These are phyloP conservation scores for Channa argus DNA, from an alignment of 2,113 vertebrate species.

Conservation along the genomic window DNA sequence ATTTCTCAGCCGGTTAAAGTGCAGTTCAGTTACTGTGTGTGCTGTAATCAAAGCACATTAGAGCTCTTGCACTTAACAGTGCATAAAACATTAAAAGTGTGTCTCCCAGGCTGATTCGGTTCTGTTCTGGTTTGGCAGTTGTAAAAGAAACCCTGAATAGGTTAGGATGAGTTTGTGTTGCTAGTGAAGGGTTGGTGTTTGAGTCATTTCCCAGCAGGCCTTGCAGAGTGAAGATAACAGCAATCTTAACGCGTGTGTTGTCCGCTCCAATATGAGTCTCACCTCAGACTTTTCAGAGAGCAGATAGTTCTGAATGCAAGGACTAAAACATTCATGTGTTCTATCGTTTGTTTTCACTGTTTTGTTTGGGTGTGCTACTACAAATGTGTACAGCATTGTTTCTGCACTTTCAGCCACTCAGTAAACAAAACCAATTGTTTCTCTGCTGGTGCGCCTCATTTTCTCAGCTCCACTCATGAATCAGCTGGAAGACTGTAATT, in stretches of 20 bases:
- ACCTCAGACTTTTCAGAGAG: slow-evolving; percentile 38
- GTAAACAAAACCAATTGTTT: slow-evolving; percentile 54
- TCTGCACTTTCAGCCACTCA: slow-evolving; percentile 28
- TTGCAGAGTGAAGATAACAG: slow-evolving; percentile 57
- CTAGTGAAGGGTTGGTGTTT: slow-evolving; percentile 35
- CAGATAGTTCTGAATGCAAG: slow-evolving; percentile 47
- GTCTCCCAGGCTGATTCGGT: slow-evolving; percentile 29
- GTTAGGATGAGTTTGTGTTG: slow-evolving; percentile 49
- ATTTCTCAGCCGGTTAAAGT: slow-evolving; percentile 19
- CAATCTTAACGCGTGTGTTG: slow-evolving; percentile 40
- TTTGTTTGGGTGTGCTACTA: slow-evolving; percentile 49
- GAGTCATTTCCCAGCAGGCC: slow-evolving; percentile 46
- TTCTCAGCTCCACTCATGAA: slow-evolving; percentile 40
- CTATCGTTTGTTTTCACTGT: slow-evolving; percentile 60
- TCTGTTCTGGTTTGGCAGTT: slow-evolving; percentile 32
- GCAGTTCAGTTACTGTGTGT: not conserved
- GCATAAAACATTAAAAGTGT: slow-evolving; percentile 52
- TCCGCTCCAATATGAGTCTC: slow-evolving; percentile 24
- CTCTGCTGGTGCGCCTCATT: slow-evolving; percentile 16
- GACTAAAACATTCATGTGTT: slow-evolving; percentile 57
- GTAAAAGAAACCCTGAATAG: slow-evolving; percentile 31
- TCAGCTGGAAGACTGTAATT: slow-evolving; percentile 2
- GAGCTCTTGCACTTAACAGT: slow-evolving; percentile 40
- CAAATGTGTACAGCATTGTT: slow-evolving; percentile 38
- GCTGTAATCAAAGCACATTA: slow-evolving; percentile 40